These are phyloP conservation scores for Xanthorhoe designata DNA, from an alignment of 2,888 invertebrate genomes.

Conservation along the genomic window DNA sequence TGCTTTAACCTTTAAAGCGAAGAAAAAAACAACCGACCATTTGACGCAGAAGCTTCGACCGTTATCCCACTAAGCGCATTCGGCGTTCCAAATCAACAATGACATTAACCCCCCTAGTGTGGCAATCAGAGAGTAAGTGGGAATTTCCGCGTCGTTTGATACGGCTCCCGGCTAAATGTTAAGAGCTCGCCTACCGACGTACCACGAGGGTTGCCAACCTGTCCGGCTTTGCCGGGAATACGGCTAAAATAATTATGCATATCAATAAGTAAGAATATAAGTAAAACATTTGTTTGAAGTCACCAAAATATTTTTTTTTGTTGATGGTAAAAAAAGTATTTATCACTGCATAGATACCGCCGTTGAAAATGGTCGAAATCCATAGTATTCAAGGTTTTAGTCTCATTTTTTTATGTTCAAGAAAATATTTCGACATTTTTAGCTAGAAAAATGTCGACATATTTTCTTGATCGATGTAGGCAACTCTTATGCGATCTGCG, in stretches of 20 bases:
- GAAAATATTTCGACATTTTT: not conserved
- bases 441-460: too few relatives aligned
- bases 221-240: not conserved
- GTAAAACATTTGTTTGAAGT: too few relatives aligned
- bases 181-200: constrained; percentile 71
- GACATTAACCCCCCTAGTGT: constrained; percentile 83
- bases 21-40: constrained; percentile 53
- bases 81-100: constrained; percentile 81
- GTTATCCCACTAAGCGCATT: constrained; percentile 75
- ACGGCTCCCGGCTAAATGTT: constrained; percentile 80
- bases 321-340: too few relatives aligned
- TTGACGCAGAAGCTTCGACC: constrained; percentile 55
- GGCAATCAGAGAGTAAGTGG: constrained; percentile 84
- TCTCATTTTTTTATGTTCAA: not conserved
- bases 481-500: constrained; percentile 43
- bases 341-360: too few relatives aligned
- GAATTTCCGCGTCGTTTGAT: constrained; percentile 83
- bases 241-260: not conserved
- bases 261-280: too few relatives aligned
- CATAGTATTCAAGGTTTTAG: not conserved
- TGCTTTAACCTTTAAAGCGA: constrained; percentile 44
- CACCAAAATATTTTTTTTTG: too few relatives aligned
- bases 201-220: constrained; percentile 44
- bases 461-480: too few relatives aligned
- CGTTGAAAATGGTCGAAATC: too few relatives aligned